Base-by-base conservation (phyloP, 2,797 vertebrate species). In the Triplophysa bombifrons region DNA sequence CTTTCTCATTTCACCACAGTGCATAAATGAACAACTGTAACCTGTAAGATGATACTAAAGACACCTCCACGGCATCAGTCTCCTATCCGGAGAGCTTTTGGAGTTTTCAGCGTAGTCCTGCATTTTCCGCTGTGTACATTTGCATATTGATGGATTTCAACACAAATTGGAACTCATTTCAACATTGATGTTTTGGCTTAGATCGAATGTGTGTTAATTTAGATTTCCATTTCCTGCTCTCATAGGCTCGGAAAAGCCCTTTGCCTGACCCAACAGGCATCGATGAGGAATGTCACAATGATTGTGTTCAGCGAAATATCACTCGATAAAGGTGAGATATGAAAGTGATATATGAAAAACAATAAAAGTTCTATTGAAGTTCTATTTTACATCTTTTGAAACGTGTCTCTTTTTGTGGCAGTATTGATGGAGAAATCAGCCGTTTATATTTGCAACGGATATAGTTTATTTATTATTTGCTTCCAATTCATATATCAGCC, bases 131-230 rank as follows among this genome's bases (percentile, higher is more conserved):
- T 46, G 69, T 63, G 76, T 77, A 84, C 41, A 48, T 86, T 86
- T 84, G 84, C 85, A 86, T 86, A 86, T 83, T 86, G 83, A 86
- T 86, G 83, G 85, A 84, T 75, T 83, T 60, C 13, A 70, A 69
- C 73, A 80, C 71, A 25, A 80, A 80, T 76, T 48, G 76, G 83
- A 79, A 82, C 81, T 86, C 80, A 80, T 84, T 84, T 84, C 76
- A 83, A 84, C 83, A 79, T 84, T 76, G 60, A 63, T 76, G 83
- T 84, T 81, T 72, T 67, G 74, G 75, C 72, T 83, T 78, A 80
- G 71, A 75, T 48, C 46, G 12, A 78, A 80, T 79, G 80, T 81
- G 79, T 84, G 81, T 84, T 84, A 74, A 84, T 86, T 84, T 83
- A 80, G 82, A 83, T 84, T 81, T 81, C 71, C 72, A 86, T 86